phyloP scores from a whole-genome alignment of 1,140 invertebrate genomes.

The Pristionchus pacificus region DNA sequence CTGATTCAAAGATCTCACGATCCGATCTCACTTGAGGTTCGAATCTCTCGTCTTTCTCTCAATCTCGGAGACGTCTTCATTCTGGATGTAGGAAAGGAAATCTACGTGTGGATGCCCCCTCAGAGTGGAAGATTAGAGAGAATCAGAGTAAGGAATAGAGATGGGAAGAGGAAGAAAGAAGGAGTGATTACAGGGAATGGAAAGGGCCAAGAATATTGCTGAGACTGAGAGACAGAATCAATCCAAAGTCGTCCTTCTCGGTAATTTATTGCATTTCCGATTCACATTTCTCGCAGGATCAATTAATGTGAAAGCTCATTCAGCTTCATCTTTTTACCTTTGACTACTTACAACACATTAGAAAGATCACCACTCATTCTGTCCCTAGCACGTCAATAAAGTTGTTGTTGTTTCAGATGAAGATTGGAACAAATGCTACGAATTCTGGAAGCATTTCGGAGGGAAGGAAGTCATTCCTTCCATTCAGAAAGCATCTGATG shows the following conservation, averaged over 20 bases:
- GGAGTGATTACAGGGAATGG: conserved; percentile 31
- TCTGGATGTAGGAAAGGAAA: conserved; percentile 72
- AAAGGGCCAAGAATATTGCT: conserved; percentile 48
- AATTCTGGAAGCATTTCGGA: conserved; percentile 52
- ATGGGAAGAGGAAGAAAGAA: background rate
- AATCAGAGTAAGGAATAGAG: conserved; percentile 54
- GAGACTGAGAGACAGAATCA: conserved; percentile 48
- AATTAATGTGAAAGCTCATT: no score
- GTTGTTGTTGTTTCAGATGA: conserved; percentile 30
- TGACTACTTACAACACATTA: no score
- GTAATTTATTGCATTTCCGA: conserved; percentile 13
- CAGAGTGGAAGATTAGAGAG: conserved; percentile 59
- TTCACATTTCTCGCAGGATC: no score
- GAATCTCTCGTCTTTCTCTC: conserved; percentile 72
- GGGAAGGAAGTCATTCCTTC: conserved; percentile 34
- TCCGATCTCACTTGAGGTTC: no score
- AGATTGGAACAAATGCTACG: conserved; percentile 49
- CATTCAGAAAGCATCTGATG: conserved; percentile 43
- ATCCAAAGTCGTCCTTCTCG: conserved; percentile 48
- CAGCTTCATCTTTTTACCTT: no score
- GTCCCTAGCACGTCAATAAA: no score
- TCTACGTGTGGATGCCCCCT: conserved; percentile 72
- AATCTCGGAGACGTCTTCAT: conserved; percentile 87
- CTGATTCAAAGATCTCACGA: no score
- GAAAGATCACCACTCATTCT: no score